Conservation (phyloP, 2,888 invertebrate genomes). For the Tenthredo notha region DNA sequence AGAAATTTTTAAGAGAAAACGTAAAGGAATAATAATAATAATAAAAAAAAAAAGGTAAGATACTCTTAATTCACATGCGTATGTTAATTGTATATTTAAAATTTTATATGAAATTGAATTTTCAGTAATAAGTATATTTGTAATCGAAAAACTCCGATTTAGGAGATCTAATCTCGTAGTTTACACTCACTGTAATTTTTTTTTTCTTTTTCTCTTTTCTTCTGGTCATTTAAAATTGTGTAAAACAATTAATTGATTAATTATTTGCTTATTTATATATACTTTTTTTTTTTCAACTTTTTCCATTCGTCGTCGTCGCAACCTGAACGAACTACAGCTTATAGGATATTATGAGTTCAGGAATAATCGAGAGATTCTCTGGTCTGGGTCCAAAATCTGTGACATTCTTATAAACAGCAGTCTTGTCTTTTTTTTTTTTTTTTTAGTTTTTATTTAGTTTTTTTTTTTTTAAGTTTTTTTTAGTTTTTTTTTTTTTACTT, state of each 20-base stretch:
- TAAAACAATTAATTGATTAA: constrained; percentile 4
- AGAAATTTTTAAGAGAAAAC: background rate
- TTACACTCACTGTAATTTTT: constrained; percentile 21
- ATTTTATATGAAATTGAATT: constrained; percentile 17
- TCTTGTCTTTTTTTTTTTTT: constrained; percentile 48
- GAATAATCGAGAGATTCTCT: constrained; percentile 10
- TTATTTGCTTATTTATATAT: background rate
- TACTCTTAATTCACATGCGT: background rate
- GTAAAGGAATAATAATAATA: too few relatives aligned
- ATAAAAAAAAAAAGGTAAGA: background rate
- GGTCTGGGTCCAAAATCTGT: background rate
- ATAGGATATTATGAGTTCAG: constrained; percentile 46
- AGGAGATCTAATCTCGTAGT: background rate
- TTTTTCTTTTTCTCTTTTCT: constrained; percentile 52
- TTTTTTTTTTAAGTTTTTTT: background rate
- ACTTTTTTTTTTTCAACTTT: background rate
- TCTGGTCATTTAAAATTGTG: background rate
- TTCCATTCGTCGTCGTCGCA: constrained; percentile 58
- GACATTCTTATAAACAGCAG: constrained; percentile 63
- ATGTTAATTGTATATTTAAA: background rate
- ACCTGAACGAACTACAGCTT: constrained; percentile 76
- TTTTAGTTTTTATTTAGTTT: background rate
- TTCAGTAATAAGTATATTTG: background rate
- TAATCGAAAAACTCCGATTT: background rate
- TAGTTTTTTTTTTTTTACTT: background rate